A percentile compares a stretch with the other conserved stretches of the same genome.
phyloP scores from a whole-genome alignment of 2,113 vertebrate genomes.

The Megaptera novaeangliae region DNA sequence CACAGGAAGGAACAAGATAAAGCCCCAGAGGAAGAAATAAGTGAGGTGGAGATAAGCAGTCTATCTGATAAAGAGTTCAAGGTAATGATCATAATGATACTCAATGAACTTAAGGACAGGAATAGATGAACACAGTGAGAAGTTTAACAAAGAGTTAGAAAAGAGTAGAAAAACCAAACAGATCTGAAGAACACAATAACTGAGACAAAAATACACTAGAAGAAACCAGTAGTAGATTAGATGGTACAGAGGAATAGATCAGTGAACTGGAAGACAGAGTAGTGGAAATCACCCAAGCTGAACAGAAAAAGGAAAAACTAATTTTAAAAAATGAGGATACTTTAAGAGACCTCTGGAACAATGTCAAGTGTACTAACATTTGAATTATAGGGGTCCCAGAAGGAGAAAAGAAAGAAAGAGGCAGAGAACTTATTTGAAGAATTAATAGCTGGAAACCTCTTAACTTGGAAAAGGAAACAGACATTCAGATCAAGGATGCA shows the following conservation, averaged over 20 bases:
- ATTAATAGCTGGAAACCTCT: background rate
- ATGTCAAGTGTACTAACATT: background rate
- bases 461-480: background rate
- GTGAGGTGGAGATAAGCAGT: background rate
- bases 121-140: background rate
- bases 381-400: background rate
- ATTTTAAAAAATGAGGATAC: background rate
- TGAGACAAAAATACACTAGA: background rate
- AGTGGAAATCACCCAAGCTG: background rate
- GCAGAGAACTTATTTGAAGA: background rate
- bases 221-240: background rate
- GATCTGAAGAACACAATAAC: background rate
- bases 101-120: background rate
- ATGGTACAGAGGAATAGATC: background rate
- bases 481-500: background rate
- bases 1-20: background rate
- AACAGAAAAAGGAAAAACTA: background rate
- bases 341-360: background rate
- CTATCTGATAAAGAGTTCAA: background rate
- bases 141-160: background rate
- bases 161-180: background rate
- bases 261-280: background rate
- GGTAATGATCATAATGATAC: background rate
- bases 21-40: background rate
- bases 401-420: background rate